Evolutionary conservation across 1,140 invertebrate species (phyloP).

Genomic region (Drosophila santomea): DNA sequence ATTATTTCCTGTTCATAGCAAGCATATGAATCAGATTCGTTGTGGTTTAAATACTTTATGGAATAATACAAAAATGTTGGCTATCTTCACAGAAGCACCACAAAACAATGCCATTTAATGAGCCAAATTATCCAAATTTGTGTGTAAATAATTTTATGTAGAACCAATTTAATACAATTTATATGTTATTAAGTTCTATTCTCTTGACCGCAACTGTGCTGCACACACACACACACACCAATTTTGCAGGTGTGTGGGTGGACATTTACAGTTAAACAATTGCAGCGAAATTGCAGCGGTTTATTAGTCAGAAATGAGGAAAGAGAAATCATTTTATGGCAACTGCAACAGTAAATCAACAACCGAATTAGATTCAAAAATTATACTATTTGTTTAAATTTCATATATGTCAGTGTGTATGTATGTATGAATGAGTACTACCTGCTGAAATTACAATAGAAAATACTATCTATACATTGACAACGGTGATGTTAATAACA

Average conservation of each 20-base stretch:
- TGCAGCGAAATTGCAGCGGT: slow-evolving; percentile 9
- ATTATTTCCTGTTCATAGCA: slow-evolving; percentile 8
- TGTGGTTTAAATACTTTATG: not conserved
- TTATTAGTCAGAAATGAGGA: slow-evolving; percentile 25
- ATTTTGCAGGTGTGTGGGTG: slow-evolving; percentile 3
- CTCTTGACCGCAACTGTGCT: not conserved
- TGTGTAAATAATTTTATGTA: too few species aligned
- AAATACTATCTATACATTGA: too few species aligned
- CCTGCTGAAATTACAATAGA: not conserved
- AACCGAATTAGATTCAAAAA: slow-evolving; percentile 19
- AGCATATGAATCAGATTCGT: slow-evolving; percentile 20
- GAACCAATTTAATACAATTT: not conserved
- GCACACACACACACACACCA: not conserved
- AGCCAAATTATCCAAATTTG: too few species aligned
- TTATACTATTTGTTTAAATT: slow-evolving; percentile 26
- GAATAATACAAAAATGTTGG: not conserved
- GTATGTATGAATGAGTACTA: not conserved
- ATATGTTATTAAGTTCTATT: not conserved
- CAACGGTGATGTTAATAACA: too few species aligned
- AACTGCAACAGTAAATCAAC: slow-evolving; percentile 34
- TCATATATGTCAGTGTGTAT: not conserved
- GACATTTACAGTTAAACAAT: slow-evolving; percentile 24
- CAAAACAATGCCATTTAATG: too few species aligned
- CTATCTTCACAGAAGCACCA: too few species aligned
- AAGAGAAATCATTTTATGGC: slow-evolving; percentile 13